These are phyloP conservation scores for Aptenodytes forsteri DNA, from an alignment of 2,113 vertebrate species.

Conservation along the genomic window DNA sequence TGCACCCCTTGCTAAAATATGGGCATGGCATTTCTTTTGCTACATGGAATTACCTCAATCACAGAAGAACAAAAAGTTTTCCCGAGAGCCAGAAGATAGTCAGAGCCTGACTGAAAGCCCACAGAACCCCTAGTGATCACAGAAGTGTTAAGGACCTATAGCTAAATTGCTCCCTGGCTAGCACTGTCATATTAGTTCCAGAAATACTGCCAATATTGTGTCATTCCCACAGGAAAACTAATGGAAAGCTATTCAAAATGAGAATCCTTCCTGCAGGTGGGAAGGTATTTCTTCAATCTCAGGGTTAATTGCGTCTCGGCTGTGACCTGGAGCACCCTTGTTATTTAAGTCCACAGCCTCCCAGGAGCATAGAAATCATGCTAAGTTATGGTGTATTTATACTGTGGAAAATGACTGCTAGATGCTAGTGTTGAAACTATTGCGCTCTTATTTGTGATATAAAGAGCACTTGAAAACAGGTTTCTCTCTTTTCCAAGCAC, in stretches of 20 bases:
- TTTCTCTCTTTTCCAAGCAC: neutral
- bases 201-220: conserved; percentile 6
- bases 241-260: conserved; percentile 50
- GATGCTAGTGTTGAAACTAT: neutral
- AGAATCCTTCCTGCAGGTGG: conserved; percentile 23
- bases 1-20: neutral
- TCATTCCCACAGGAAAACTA: conserved; percentile 26
- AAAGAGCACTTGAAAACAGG: neutral
- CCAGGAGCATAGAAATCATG: neutral
- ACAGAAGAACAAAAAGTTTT: neutral
- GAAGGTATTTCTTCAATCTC: conserved; percentile 34
- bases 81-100: neutral
- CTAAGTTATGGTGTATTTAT: conserved; percentile 23
- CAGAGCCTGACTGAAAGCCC: neutral
- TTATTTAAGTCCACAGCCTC: conserved; percentile 14
- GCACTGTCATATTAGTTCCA: neutral
- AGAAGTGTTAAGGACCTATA: neutral
- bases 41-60: neutral
- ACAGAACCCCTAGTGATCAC: neutral
- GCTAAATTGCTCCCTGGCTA: neutral
- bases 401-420: neutral
- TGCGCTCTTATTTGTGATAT: neutral
- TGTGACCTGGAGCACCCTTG: conserved; percentile 43
- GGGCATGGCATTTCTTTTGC: neutral
- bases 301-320: neutral